A percentile compares a stretch with the other conserved stretches of the same genome.
Conservation (phyloP, 2,113 vertebrate species). For the Cinclus cinclus region DNA sequence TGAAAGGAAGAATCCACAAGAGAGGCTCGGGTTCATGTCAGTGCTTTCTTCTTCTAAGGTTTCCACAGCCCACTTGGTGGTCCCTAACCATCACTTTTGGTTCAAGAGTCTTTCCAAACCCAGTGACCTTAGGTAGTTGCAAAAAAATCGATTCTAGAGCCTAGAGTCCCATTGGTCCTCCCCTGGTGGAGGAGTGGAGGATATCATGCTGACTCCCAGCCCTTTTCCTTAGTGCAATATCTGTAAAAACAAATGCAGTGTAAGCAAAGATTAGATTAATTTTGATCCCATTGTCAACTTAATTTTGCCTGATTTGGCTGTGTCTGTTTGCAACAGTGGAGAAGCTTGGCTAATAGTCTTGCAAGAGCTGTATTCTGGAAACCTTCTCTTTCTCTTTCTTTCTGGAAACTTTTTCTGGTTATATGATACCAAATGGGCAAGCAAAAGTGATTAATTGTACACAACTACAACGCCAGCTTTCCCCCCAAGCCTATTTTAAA, state of each 20-base stretch:
- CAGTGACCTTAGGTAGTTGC: not conserved
- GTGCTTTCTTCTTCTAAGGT: not conserved
- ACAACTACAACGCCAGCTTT: not conserved
- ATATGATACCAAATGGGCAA: not conserved
- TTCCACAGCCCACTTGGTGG: not conserved
- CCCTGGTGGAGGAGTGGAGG: not conserved
- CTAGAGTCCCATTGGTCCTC: not conserved
- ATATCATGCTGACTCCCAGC: not conserved
- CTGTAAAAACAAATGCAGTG: not conserved
- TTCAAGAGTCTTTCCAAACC: not conserved
- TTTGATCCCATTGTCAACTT: not conserved
- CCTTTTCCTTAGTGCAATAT: not conserved
- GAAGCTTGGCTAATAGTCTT: not conserved
- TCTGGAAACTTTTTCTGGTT: not conserved
- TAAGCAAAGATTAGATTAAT: not conserved
- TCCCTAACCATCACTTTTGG: not conserved
- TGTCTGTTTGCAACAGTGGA: not conserved
- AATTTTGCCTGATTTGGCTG: not conserved
- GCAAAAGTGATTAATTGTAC: not conserved
- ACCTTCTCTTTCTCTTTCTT: not conserved
- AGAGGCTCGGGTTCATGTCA: not conserved
- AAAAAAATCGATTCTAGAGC: not conserved
- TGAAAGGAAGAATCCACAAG: conserved; percentile 29
- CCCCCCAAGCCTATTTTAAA: not conserved
- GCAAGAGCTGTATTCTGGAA: not conserved